Conservation (phyloP, 2,113 vertebrate genomes). For the Coregonus clupeaformis region DNA sequence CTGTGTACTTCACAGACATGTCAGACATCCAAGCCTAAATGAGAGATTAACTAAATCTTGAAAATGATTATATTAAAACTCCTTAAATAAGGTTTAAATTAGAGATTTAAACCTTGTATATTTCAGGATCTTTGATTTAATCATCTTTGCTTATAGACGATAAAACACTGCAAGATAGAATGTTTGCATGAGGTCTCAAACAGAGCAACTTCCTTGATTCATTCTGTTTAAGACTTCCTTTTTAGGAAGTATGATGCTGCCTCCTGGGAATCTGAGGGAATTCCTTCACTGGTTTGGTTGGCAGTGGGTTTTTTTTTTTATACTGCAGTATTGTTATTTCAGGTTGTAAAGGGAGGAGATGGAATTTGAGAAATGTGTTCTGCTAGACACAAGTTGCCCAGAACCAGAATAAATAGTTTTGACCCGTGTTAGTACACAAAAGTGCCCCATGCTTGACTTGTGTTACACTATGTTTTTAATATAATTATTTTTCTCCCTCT, state of each 20-base stretch:
- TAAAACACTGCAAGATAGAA: neutral
- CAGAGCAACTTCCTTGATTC: slow-evolving; percentile 73
- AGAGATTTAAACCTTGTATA: no score
- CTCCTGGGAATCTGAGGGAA: slow-evolving; percentile 85
- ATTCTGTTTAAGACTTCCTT: slow-evolving; percentile 80
- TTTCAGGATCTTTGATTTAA: no score
- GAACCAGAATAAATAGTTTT: neutral
- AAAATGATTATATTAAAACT: neutral
- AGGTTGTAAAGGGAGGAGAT: slow-evolving; percentile 11
- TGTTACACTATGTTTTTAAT: neutral
- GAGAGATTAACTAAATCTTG: neutral
- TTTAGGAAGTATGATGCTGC: slow-evolving; percentile 83
- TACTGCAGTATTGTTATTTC: slow-evolving; percentile 48
- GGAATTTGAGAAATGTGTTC: slow-evolving; percentile 41
- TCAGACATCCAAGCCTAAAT: neutral
- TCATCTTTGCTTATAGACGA: no score
- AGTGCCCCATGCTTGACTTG: neutral
- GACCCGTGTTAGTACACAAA: slow-evolving; percentile 2
- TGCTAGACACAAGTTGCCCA: neutral
- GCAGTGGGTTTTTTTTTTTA: slow-evolving; percentile 45
- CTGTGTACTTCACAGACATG: neutral
- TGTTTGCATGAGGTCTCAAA: slow-evolving; percentile 69
- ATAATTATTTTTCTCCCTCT: neutral
- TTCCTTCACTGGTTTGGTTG: slow-evolving; percentile 76
- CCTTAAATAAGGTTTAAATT: no score